Evolutionary conservation across 2,797 vertebrate genomes (phyloP).

Genomic region (Melanotaenia trifasciata): DNA sequence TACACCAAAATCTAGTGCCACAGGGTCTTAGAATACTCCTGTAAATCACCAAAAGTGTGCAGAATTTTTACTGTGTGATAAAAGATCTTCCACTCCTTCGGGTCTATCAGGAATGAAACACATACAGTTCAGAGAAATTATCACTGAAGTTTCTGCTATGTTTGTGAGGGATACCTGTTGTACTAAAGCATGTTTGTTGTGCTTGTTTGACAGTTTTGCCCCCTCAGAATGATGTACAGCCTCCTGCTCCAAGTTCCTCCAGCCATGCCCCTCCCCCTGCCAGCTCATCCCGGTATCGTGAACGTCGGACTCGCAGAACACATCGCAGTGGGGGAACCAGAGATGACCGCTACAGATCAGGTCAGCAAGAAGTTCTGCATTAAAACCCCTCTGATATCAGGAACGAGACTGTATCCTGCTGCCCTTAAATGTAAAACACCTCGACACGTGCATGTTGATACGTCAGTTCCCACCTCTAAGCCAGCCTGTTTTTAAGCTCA

Average conservation of each 20-base stretch:
- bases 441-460: no score
- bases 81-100: background rate
- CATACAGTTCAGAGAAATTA: background rate
- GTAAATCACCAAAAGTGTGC: background rate
- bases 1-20: background rate
- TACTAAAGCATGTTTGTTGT: slow-evolving; percentile 16
- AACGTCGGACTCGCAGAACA: slow-evolving; percentile 87
- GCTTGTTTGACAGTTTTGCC: slow-evolving; percentile 81
- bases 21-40: background rate
- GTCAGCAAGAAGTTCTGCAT: slow-evolving; percentile 47
- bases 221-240: slow-evolving; percentile 85
- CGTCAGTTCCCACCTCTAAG: background rate
- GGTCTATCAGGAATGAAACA: background rate
- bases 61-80: background rate
- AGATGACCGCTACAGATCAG: slow-evolving; percentile 96
- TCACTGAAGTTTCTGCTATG: background rate
- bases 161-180: background rate
- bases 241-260: slow-evolving; percentile 83
- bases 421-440: background rate
- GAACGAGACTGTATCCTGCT: background rate
- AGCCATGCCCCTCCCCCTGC: slow-evolving; percentile 74
- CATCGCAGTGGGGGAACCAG: slow-evolving; percentile 91
- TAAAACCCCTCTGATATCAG: background rate
- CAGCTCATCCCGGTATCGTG: slow-evolving; percentile 88
- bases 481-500: slow-evolving; percentile 27